Evolutionary conservation across 2,888 invertebrate genomes (phyloP), one percentile per base, ranked within the genome.

Genomic region (Epinotia nisella): DNA sequence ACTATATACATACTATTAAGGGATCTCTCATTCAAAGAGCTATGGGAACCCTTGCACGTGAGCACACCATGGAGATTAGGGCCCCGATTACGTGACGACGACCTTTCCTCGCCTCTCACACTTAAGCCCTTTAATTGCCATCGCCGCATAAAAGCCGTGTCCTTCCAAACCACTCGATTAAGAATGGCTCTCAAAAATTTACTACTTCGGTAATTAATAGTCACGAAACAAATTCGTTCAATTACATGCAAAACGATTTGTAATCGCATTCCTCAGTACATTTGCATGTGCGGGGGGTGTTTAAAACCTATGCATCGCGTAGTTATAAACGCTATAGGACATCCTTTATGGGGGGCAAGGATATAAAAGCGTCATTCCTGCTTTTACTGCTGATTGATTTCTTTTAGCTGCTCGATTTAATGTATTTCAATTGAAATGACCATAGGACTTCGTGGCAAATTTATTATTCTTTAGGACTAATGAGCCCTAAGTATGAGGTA

Each of bases 11-110:
- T 29, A 35, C 13, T 65, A 65, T 55, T 51, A 64, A 29, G 41
- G 55, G 67, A 56, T 15, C 62, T 55, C 62, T 70, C 70, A 70
- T 55, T 61, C 60, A 61, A 15, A 10, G 78, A 81, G 82, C 82
- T 83, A 82, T 80, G 80, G 77, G 76, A 76, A 79, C 87, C 86
- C 84, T 88, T 86, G 90, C 87, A 87, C 91, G 90, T 92, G 91
- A 89, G 86, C 82, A 85, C 85, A 91, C 90, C 90, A 78, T 83
- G 83, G 84, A 88, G 90, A 91, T 92, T 90, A 90, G 82, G 86
- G 84, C 85, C 83, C 84, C 80, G 87, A 88, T 89, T 88, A 90
- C 90, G 91, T 91, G 91, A 90, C 87, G 79, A 81, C 83, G 84
- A 85, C 85, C 87, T 88, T 83, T 83, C 83, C 81, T 85, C 83